Evolutionary conservation across 2,888 invertebrate species (phyloP), one percentile per base, ranked within the genome.

Genomic region (Xanthorhoe spadicearia): DNA sequence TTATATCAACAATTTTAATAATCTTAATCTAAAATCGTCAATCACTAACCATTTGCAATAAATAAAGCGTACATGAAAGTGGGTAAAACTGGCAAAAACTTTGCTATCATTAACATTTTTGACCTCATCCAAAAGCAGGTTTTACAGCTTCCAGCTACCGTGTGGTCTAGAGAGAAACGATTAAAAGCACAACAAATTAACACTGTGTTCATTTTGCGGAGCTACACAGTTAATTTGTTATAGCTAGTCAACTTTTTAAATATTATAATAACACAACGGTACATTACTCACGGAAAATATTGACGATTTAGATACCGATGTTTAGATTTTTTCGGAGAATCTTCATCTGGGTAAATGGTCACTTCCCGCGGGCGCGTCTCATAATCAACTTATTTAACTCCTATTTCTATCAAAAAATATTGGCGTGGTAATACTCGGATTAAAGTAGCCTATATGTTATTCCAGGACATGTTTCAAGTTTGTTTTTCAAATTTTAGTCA

Each of bases 121-220:
- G 57, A 58, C 49, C 57, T 65, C 56, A 63, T 57, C 57, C 23
- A 63, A 69, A 73, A 72, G 74, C 73, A 73, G 70, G 69, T 77
- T 69, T 46, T 48, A 63, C 51, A 52, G 38, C 59, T 60, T 59
- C 55, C 51, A 51, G 63, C 60, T 67, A 63, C 67, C 48, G 67
- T 67, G 59, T 63, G 67, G 63, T 67, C 63, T 63, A 67, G 60
- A 62, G 54, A 59, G 59, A 66, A 59, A 62, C 71, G 66, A 56
- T 67, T 63, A 67, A 56, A 61, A 66, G 66, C 52, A n/a, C 63
- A 60, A 56, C 63, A 67, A 67, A 67, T 63, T 67, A 60, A 60
- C 63, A 63, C 63, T 59, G 66, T 58, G 57, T 53, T 58, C 59
- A 67, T 67, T 59, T 62, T 54, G 19, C 49, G 38, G 49, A 18